Percentiles rank a stretch among this genome's conserved stretches.
These are phyloP conservation scores for Seriola quinqueradiata DNA, from an alignment of 2,113 vertebrate species.

Conservation along the genomic window DNA sequence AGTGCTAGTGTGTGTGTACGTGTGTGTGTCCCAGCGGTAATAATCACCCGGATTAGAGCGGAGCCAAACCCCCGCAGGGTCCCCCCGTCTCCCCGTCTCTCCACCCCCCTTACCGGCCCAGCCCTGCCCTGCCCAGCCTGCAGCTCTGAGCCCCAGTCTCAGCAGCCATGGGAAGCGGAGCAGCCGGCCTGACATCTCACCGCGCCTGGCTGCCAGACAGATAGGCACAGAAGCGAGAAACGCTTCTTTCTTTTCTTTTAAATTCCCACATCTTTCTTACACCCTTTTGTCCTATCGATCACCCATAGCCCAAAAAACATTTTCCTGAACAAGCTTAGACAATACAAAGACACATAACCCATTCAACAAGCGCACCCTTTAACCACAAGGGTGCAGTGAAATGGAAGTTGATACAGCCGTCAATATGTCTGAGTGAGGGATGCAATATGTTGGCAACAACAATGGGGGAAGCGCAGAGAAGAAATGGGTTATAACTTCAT, in stretches of 20 bases:
- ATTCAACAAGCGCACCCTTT: constrained; percentile 59
- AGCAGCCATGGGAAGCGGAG: constrained; percentile 69
- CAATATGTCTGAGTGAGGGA: constrained; percentile 77
- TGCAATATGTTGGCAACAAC: constrained; percentile 63
- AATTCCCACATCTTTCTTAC: constrained; percentile 20
- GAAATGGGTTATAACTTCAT: constrained; percentile 69
- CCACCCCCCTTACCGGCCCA: constrained; percentile 2
- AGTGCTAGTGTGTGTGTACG: constrained; percentile 59
- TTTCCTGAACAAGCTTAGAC: constrained; percentile 41
- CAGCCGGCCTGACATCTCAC: constrained; percentile 59
- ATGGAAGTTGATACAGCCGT: constrained; percentile 78
- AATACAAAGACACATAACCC: constrained; percentile 61
- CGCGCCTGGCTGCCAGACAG: constrained; percentile 53
- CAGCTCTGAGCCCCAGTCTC: constrained; percentile 64
- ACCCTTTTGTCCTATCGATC: constrained; percentile 58
- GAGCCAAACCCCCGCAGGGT: constrained; percentile 81
- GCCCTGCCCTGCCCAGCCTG: constrained; percentile 55
- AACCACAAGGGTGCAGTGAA: constrained; percentile 76
- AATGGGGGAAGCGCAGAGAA: constrained; percentile 39
- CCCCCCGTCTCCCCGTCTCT: constrained; percentile 14
- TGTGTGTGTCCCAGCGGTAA: constrained; percentile 77
- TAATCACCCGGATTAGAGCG: constrained; percentile 84
- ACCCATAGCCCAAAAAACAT: constrained; percentile 46
- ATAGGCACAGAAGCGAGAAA: constrained; percentile 22
- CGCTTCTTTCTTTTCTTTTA: not conserved